Evolutionary conservation across 2,113 vertebrate species (phyloP).

Genomic region (Psettodes erumei): DNA sequence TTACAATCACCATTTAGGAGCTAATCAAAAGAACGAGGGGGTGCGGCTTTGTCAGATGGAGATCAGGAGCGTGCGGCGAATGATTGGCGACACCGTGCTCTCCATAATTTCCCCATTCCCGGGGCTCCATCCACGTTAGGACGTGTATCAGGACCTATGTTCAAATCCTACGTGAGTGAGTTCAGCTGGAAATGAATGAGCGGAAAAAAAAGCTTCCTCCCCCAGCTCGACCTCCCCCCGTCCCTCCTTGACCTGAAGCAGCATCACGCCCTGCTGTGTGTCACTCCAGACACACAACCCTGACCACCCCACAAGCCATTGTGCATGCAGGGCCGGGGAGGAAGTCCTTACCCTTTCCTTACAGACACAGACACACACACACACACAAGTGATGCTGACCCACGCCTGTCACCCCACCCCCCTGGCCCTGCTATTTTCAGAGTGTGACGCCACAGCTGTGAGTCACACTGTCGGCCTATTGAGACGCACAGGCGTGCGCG

Average conservation of each 20-base stretch:
- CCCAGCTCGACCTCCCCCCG: background rate
- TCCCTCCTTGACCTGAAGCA: constrained; percentile 27
- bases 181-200: too few species aligned
- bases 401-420: constrained; percentile 38
- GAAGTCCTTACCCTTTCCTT: constrained; percentile 84
- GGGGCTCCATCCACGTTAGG: background rate
- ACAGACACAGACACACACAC: constrained; percentile 50
- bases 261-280: constrained; percentile 52
- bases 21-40: background rate
- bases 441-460: constrained; percentile 60
- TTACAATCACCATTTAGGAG: background rate
- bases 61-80: background rate
- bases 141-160: too few species aligned
- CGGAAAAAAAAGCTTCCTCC: too few species aligned
- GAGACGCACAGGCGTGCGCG: background rate
- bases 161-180: too few species aligned
- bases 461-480: constrained; percentile 42
- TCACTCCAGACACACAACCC: constrained; percentile 34
- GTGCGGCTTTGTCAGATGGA: background rate
- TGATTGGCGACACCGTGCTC: background rate
- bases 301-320: constrained; percentile 70
- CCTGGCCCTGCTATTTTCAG: constrained; percentile 63
- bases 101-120: background rate
- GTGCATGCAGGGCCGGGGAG: constrained; percentile 63
- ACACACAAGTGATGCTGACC: constrained; percentile 41